These are phyloP conservation scores for Augochlorella aurata DNA, from an alignment of 2,888 invertebrate species.

Conservation along the genomic window DNA sequence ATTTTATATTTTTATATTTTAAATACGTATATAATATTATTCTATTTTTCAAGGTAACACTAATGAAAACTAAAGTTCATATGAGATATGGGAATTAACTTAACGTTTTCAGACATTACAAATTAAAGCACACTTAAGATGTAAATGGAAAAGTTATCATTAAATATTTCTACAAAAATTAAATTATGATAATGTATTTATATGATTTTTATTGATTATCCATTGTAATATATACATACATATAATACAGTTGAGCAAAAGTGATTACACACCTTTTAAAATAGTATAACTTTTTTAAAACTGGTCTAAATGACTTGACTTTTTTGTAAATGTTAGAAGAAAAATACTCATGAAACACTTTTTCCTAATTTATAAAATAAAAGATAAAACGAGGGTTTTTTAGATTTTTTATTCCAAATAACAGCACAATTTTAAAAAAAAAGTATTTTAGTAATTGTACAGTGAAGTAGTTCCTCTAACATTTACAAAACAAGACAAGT, in stretches of 20 bases:
- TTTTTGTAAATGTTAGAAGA: not conserved
- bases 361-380: not conserved
- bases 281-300: no score
- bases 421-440: no score
- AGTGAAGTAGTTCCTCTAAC: no score
- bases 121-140: slow-evolving; percentile 25
- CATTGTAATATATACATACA: slow-evolving; percentile 30
- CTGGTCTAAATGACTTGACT: slow-evolving; percentile 7
- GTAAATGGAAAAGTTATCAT: slow-evolving; percentile 8
- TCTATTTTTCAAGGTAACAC: slow-evolving; percentile 11
- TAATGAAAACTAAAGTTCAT: slow-evolving; percentile 15
- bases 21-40: slow-evolving; percentile 31
- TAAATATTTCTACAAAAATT: slow-evolving; percentile 27
- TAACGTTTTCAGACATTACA: not conserved
- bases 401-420: no score
- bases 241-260: no score
- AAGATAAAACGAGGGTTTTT: no score
- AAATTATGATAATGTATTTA: slow-evolving; percentile 26
- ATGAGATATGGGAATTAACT: not conserved
- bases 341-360: no score
- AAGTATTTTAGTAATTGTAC: no score
- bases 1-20: slow-evolving; percentile 28
- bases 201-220: slow-evolving; percentile 9
- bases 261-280: no score
- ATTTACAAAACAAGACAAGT: no score